Evolutionary conservation across 2,113 vertebrate species (phyloP).

Genomic region (Rana temporaria): DNA sequence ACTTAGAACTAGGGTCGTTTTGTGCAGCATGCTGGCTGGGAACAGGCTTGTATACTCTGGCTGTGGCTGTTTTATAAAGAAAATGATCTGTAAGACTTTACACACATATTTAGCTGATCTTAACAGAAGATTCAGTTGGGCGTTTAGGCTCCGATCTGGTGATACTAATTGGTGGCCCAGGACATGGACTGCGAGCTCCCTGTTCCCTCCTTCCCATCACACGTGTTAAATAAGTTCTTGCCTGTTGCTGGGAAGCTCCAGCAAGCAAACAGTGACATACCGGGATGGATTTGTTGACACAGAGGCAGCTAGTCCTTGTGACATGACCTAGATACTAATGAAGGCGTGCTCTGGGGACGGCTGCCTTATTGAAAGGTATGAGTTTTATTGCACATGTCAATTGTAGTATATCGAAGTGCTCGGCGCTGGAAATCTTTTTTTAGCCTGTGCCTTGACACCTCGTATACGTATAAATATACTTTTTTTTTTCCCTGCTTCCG

Average conservation of each 20-base stretch:
- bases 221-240: conserved; percentile 37
- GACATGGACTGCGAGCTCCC: too few species aligned
- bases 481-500: background rate
- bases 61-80: too few species aligned
- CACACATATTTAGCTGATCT: too few species aligned
- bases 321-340: conserved; percentile 59
- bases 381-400: conserved; percentile 66
- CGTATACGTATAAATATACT: conserved; percentile 29
- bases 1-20: too few species aligned
- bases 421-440: conserved; percentile 39
- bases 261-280: conserved; percentile 40
- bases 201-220: conserved; percentile 1
- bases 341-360: conserved; percentile 49
- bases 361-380: conserved; percentile 59
- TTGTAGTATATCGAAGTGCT: conserved; percentile 53
- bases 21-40: too few species aligned
- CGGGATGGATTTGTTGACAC: conserved; percentile 59
- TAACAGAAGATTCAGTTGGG: too few species aligned
- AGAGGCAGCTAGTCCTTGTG: conserved; percentile 57
- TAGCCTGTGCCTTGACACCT: conserved; percentile 29
- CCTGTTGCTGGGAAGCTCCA: conserved; percentile 34
- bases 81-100: too few species aligned
- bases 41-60: too few species aligned
- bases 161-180: too few species aligned
- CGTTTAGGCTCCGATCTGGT: too few species aligned